Conservation (phyloP, 2,797 vertebrate species). For the Bovichtus variegatus region DNA sequence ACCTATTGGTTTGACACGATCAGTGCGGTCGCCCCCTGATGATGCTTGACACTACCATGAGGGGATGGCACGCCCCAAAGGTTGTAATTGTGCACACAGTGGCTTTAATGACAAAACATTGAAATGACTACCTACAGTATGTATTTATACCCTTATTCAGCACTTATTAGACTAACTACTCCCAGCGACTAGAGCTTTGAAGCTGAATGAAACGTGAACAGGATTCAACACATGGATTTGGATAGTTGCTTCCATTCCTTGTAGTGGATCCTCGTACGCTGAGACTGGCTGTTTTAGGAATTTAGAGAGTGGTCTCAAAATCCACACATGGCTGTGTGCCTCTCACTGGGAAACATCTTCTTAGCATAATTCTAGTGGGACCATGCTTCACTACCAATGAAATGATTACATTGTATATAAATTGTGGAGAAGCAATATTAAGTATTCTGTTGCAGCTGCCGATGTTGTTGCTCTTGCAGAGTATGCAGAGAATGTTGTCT, state of each 20-base stretch:
- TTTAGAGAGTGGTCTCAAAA: neutral
- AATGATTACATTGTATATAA: no score
- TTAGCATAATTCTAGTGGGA: neutral
- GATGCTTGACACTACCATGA: no score
- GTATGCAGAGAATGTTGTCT: no score
- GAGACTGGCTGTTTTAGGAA: no score
- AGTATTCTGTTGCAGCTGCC: no score
- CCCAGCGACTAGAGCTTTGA: neutral
- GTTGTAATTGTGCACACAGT: neutral
- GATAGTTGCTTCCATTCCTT: neutral
- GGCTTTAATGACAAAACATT: neutral
- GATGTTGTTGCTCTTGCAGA: no score
- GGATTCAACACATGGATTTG: neutral
- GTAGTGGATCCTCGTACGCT: neutral
- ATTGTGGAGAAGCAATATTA: no score
- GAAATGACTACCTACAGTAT: neutral
- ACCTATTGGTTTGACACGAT: no score
- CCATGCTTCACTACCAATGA: no score
- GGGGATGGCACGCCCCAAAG: no score
- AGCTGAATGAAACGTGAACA: neutral
- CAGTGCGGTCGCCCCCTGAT: no score
- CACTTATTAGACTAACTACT: neutral
- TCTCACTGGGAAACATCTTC: neutral
- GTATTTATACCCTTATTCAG: neutral
- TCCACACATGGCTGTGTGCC: neutral